These are phyloP conservation scores for Macrophya alboannulata DNA, from an alignment of 2,888 invertebrate species.

Conservation along the genomic window DNA sequence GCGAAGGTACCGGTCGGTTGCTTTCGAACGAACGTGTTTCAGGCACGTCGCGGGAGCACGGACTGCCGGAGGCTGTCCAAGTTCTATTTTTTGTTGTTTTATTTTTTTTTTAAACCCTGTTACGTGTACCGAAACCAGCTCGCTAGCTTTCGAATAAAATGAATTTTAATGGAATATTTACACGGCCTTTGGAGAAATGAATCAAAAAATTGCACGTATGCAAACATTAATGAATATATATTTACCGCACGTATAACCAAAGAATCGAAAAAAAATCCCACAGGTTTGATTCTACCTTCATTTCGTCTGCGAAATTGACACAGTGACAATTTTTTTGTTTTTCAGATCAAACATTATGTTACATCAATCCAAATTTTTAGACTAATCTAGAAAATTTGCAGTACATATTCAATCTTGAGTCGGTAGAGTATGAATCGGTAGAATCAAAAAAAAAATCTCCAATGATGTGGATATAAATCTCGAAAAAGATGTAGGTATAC, in stretches of 20 bases:
- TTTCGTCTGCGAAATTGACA: no score
- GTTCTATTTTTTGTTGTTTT: conserved; percentile 4
- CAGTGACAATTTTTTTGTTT: no score
- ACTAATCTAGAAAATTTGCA: no score
- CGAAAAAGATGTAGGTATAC: no score
- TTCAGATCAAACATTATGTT: no score
- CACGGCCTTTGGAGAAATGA: not conserved
- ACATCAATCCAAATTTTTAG: no score
- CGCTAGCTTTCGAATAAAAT: not conserved
- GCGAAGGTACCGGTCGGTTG: conserved; percentile 50
- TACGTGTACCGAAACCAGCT: not conserved
- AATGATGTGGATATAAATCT: no score
- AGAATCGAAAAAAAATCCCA: not conserved
- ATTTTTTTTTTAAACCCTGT: not conserved
- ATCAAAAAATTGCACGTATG: not conserved
- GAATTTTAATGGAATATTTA: conserved; percentile 12
- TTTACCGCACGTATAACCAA: not conserved
- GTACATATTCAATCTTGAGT: no score
- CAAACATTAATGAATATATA: not conserved
- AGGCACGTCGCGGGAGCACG: conserved; percentile 8
- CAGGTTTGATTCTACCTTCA: no score
- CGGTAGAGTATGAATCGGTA: no score
- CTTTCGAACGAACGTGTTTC: conserved; percentile 6
- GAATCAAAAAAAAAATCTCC: not conserved
- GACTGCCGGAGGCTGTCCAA: conserved; percentile 22